These are phyloP conservation scores for Cygnus olor DNA, from an alignment of 2,797 vertebrate genomes.

Conservation along the genomic window DNA sequence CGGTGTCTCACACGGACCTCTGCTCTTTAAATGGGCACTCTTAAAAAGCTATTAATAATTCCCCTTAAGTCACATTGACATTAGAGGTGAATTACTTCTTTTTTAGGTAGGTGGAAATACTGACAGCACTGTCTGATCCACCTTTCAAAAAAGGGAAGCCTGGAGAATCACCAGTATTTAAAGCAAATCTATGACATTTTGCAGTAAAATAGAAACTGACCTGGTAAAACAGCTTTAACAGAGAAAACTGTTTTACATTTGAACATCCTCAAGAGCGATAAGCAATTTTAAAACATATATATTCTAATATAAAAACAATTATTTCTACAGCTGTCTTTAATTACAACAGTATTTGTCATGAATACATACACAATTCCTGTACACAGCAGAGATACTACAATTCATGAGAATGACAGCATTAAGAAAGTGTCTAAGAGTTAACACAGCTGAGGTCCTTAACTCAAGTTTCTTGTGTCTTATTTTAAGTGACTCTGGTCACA, in stretches of 20 bases:
- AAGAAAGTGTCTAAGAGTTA: not conserved
- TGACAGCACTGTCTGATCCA: not conserved
- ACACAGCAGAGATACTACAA: not conserved
- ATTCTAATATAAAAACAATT: not conserved
- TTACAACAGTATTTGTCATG: not conserved
- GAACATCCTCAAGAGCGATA: not conserved
- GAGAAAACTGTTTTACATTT: not conserved
- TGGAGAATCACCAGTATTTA: not conserved
- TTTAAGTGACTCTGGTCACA: not conserved
- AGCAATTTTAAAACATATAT: not conserved
- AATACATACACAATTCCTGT: not conserved
- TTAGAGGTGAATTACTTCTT: not conserved
- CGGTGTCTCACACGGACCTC: not conserved
- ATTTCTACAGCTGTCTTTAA: not conserved
- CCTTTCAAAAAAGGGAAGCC: not conserved
- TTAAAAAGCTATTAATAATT: not conserved
- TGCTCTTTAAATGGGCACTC: not conserved
- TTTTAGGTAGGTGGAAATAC: not conserved
- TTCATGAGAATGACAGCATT: not conserved
- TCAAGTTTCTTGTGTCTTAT: not conserved
- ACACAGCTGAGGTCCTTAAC: not conserved
- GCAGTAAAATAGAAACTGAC: not conserved
- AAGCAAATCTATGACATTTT: not conserved
- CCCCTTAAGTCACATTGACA: not conserved
- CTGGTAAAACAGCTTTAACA: not conserved